Evolutionary conservation across 2,888 invertebrate genomes (phyloP).

Genomic region (Synergus itoensis): DNA sequence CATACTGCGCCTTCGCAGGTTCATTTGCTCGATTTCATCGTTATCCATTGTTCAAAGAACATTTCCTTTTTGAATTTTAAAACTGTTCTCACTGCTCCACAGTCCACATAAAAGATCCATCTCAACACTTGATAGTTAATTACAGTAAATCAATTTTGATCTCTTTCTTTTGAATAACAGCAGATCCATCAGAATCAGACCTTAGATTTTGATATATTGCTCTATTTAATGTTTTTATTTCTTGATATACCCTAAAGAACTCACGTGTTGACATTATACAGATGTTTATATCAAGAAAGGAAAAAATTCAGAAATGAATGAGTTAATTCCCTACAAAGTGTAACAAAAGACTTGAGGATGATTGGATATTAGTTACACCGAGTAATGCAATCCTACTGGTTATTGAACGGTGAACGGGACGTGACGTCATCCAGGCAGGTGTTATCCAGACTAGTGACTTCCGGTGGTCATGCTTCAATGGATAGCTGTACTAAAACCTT

Average conservation of each 20-base stretch:
- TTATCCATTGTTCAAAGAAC: background rate
- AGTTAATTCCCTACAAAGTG: conserved; percentile 33
- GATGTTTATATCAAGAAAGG: background rate
- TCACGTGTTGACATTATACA: too few species aligned
- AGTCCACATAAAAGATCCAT: too few species aligned
- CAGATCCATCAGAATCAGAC: too few species aligned
- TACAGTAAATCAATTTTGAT: too few species aligned
- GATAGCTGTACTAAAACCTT: conserved; percentile 36
- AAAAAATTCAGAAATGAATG: background rate
- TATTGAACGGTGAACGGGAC: conserved; percentile 59
- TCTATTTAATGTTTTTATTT: too few species aligned
- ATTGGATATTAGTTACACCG: conserved; percentile 15
- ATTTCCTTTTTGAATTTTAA: background rate
- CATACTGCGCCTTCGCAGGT: conserved; percentile 2
- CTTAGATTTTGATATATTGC: too few species aligned
- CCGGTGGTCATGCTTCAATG: conserved; percentile 53
- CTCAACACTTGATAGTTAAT: too few species aligned
- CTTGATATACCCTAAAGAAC: too few species aligned
- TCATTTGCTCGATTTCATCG: conserved; percentile 15
- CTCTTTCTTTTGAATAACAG: too few species aligned
- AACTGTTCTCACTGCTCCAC: too few species aligned
- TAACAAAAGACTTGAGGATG: conserved; percentile 23
- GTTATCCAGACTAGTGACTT: conserved; percentile 62
- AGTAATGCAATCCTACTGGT: conserved; percentile 43
- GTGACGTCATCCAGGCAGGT: conserved; percentile 64